Evolutionary conservation across 1,140 invertebrate species (phyloP).

Genomic region (Cherax destructor): DNA sequence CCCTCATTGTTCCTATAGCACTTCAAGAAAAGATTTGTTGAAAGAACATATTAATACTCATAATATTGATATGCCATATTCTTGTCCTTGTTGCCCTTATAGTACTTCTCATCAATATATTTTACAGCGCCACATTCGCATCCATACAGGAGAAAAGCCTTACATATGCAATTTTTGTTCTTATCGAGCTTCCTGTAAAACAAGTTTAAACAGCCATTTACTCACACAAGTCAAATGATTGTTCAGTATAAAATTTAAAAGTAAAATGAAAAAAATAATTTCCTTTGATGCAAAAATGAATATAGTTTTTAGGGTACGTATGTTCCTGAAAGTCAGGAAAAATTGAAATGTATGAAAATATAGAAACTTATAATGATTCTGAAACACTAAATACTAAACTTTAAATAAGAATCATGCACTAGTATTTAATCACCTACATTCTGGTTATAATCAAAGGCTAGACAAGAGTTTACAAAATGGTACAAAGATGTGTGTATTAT

Average conservation of each 20-base stretch:
- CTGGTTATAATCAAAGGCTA: too few species aligned
- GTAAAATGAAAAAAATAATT: not conserved
- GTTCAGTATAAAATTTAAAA: not conserved
- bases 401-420: too few species aligned
- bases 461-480: too few species aligned
- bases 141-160: constrained; percentile 26
- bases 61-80: constrained; percentile 21
- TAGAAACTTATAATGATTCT: too few species aligned
- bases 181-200: constrained; percentile 31
- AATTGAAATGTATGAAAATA: too few species aligned
- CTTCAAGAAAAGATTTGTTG: constrained; percentile 22
- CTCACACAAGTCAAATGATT: constrained; percentile 19
- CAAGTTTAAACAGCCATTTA: constrained; percentile 30
- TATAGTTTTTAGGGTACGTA: not conserved
- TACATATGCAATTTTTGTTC: constrained; percentile 26
- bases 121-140: constrained; percentile 29
- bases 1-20: constrained; percentile 29
- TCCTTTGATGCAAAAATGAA: not conserved
- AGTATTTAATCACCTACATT: too few species aligned
- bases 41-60: constrained; percentile 37
- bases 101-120: constrained; percentile 34
- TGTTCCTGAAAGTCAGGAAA: too few species aligned
- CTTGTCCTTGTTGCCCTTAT: constrained; percentile 18
- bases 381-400: too few species aligned
- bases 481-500: too few species aligned